Evolutionary conservation across 2,888 invertebrate species (phyloP), one percentile per base, ranked within the genome.

Genomic region (Eupithecia vulgata): DNA sequence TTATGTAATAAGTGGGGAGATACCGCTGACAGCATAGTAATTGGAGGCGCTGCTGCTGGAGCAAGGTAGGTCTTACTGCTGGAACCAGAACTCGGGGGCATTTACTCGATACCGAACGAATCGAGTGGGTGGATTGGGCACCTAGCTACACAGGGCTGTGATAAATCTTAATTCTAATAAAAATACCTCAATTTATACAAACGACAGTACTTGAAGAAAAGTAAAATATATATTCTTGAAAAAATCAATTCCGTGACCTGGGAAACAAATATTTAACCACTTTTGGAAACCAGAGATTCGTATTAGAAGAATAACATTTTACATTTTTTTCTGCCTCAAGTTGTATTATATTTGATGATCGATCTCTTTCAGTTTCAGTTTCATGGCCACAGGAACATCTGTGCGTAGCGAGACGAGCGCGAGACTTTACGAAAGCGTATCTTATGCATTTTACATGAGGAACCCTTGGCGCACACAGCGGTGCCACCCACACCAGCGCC

Each of bases 381-480:
- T 89, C 88, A 89, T 85, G 88, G 88, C 86, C 87, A 87, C 82
- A 87, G 90, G 79, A 86, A 88, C 91, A 90, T 88, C 89, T 90
- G 92, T 89, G 90, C 90, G 89, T 89, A 86, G 84, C 84, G 89
- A 89, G 90, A 88, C 91, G 85, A 86, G 81, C 86, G 84, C 88
- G 90, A 88, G 90, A 87, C 89, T 86, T 82, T 87, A 85, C 83
- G 89, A 87, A 87, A 90, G 88, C 90, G 88, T 89, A 94, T 94
- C 95, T 95, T 95, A 95, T 95, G 95, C 95, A 95, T 95, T 95
- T 95, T 95, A 95, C 95, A 95, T 95, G 95, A 95, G 76, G 77
- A 73, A 65, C 76, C 80, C 78, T 78, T 81, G 79, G 73, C n/a
- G 48, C 74, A 77, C 80, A 57, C 57, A 21, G 57, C 57, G 25